phyloP scores from a whole-genome alignment of 2,888 invertebrate species.

The Choreutis nemorana region DNA sequence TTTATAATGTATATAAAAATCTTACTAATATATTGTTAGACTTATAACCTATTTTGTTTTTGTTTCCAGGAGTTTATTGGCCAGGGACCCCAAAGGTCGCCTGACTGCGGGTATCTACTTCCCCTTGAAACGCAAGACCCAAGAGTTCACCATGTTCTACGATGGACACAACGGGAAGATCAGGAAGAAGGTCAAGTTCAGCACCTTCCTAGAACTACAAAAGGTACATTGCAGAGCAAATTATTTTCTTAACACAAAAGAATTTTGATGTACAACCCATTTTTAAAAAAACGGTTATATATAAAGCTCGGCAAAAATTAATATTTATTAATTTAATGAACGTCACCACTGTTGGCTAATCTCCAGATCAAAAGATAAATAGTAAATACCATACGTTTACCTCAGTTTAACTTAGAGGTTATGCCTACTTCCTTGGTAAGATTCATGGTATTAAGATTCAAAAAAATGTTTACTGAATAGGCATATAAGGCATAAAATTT shows the following conservation, averaged over 20 bases:
- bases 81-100: slow-evolving; percentile 83
- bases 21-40: no score
- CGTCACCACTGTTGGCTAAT: background rate
- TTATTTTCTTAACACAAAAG: slow-evolving; percentile 3
- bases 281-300: slow-evolving; percentile 5
- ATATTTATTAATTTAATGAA: slow-evolving; percentile 1
- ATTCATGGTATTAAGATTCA: no score
- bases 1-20: background rate
- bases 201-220: slow-evolving; percentile 69
- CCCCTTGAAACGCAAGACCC: slow-evolving; percentile 70
- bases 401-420: no score
- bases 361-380: no score
- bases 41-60: no score
- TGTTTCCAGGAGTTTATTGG: slow-evolving; percentile 74
- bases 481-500: no score
- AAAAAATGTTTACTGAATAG: no score
- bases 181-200: slow-evolving; percentile 80
- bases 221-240: slow-evolving; percentile 60
- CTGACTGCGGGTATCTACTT: slow-evolving; percentile 88
- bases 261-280: slow-evolving; percentile 8
- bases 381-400: no score
- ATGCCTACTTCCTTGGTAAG: no score
- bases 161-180: slow-evolving; percentile 73
- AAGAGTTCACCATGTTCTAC: slow-evolving; percentile 82
- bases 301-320: background rate